A percentile compares a stretch with the other conserved stretches of the same genome.
Evolutionary conservation across 35 echinoderm and acorn worm genomes (phyloP).

Genomic region (Nesometra sesokonis): DNA sequence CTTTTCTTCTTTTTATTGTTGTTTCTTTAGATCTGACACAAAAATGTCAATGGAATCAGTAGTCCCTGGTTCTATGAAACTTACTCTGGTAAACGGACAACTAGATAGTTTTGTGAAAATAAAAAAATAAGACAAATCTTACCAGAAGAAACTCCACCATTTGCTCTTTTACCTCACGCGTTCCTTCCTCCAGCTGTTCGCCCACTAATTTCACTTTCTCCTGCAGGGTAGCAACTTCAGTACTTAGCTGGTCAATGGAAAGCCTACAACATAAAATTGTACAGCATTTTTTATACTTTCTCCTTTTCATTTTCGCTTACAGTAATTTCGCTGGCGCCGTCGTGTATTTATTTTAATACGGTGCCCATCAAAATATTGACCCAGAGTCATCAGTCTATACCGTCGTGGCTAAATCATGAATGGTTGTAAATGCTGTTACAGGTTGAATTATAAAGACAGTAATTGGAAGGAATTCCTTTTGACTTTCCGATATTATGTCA

Average conservation of each 20-base stretch:
- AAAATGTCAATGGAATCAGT: no score
- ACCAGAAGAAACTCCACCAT: constrained; percentile 49
- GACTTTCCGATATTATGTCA: background rate
- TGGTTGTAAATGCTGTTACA: no score
- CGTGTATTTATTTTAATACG: background rate
- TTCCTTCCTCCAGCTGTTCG: constrained; percentile 24
- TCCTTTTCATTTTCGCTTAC: background rate
- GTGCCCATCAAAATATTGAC: background rate
- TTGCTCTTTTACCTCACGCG: constrained; percentile 36
- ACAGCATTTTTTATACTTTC: background rate
- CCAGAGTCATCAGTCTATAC: background rate
- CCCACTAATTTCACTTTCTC: constrained; percentile 44
- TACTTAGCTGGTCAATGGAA: constrained; percentile 55
- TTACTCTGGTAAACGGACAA: no score
- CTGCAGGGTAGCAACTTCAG: constrained; percentile 39
- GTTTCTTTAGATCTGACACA: no score
- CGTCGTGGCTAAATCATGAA: background rate
- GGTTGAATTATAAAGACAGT: no score
- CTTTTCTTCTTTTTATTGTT: no score
- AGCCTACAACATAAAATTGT: constrained; percentile 27
- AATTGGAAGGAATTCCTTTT: background rate
- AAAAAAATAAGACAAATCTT: background rate
- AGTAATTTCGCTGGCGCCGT: background rate
- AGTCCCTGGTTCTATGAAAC: no score
- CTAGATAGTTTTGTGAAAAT: no score